Evolutionary conservation across 2,113 vertebrate genomes (phyloP).

Genomic region (Myotis brandtii): DNA sequence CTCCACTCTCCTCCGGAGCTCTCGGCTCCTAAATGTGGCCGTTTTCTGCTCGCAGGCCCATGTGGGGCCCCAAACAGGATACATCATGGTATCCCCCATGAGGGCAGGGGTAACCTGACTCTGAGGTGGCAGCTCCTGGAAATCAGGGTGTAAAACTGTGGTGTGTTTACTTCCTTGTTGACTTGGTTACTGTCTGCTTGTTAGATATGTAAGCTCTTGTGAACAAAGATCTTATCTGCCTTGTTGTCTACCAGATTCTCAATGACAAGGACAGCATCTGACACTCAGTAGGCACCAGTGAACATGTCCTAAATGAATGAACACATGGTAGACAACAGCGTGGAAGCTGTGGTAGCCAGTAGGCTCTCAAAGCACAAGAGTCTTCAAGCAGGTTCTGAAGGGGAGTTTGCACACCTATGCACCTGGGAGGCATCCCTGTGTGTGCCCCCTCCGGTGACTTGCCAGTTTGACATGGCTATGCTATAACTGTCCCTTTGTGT

Average conservation of each 20-base stretch:
- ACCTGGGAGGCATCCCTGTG: background rate
- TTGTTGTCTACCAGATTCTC: background rate
- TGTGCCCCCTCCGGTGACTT: background rate
- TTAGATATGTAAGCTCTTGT: background rate
- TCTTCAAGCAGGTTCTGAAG: background rate
- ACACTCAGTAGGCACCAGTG: background rate
- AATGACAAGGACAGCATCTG: background rate
- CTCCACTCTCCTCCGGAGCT: background rate
- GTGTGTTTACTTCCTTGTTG: background rate
- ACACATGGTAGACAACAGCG: background rate
- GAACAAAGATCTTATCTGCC: background rate
- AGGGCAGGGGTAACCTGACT: background rate
- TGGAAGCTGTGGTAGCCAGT: background rate
- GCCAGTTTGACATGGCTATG: background rate
- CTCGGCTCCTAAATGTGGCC: fast-evolving
- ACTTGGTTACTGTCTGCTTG: background rate
- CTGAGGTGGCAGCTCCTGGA: background rate
- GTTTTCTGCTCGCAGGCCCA: background rate
- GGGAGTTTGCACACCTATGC: background rate
- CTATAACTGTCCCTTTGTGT: background rate
- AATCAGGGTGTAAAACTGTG: background rate
- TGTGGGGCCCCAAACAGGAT: background rate
- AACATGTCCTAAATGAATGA: background rate
- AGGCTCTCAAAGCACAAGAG: background rate
- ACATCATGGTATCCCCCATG: background rate